Conservation (phyloP, 2,888 invertebrate species). For the Lepas anatifera region DNA sequence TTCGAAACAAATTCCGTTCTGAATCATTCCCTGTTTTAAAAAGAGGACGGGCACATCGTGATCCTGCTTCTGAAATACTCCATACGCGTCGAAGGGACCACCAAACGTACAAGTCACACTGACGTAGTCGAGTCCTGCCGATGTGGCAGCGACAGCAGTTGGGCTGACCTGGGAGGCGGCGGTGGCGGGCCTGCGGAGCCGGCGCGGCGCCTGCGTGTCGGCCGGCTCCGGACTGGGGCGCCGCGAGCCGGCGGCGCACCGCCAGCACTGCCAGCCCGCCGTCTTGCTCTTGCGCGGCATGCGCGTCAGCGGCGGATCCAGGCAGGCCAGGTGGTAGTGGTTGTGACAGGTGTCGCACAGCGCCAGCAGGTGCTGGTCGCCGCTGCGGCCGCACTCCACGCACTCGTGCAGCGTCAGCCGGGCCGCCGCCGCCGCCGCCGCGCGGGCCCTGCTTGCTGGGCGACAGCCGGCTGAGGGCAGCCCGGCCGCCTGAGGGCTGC, state of each 20-base stretch:
- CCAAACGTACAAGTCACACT: too few species aligned
- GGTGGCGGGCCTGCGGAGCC: neutral
- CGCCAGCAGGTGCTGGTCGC: slow-evolving; percentile 85
- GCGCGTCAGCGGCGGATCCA: slow-evolving; percentile 83
- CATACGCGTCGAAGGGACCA: too few species aligned
- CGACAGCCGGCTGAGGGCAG: slow-evolving; percentile 22
- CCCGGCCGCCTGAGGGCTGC: slow-evolving; percentile 16
- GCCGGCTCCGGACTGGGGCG: neutral
- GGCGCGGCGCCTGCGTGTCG: neutral
- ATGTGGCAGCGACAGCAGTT: neutral
- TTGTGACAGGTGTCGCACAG: slow-evolving; percentile 89
- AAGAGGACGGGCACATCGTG: too few species aligned
- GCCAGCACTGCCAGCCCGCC: slow-evolving; percentile 22
- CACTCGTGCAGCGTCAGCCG: slow-evolving; percentile 49
- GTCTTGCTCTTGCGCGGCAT: slow-evolving; percentile 88
- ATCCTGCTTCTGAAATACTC: too few species aligned
- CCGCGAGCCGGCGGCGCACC: slow-evolving; percentile 13
- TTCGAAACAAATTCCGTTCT: too few species aligned
- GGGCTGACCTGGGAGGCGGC: neutral
- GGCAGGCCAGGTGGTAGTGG: slow-evolving; percentile 85
- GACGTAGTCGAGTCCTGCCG: neutral
- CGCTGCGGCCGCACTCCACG: slow-evolving; percentile 70
- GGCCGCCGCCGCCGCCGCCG: neutral
- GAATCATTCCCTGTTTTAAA: too few species aligned
- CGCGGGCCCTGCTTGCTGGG: neutral